A percentile compares a stretch with the other conserved stretches of the same genome.
Evolutionary conservation across 2,888 invertebrate genomes (phyloP).

Genomic region (Agriopis leucophaearia): DNA sequence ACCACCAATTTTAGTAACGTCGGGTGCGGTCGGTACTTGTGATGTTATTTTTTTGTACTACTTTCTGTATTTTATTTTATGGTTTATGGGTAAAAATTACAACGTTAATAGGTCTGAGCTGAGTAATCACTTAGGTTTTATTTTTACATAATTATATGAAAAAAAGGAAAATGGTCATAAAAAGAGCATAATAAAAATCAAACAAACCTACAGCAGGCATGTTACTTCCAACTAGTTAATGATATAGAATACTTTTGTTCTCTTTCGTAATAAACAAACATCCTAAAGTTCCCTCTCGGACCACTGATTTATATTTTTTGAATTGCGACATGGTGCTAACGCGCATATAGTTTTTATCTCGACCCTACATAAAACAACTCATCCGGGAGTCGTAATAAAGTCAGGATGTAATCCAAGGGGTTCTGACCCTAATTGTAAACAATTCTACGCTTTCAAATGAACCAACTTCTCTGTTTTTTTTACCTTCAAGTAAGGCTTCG

Average conservation of each 20-base stretch:
- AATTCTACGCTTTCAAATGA: conserved; percentile 67
- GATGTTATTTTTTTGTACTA: too few species aligned
- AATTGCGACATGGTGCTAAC: background rate
- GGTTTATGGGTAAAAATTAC: too few species aligned
- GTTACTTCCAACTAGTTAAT: background rate
- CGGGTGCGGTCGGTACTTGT: too few species aligned
- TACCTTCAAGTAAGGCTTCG: conserved; percentile 41
- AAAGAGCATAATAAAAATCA: background rate
- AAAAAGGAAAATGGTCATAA: too few species aligned
- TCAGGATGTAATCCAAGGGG: conserved; percentile 58
- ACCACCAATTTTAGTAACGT: too few species aligned
- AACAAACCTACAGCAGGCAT: background rate
- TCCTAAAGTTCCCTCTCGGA: background rate
- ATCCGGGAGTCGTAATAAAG: conserved; percentile 56
- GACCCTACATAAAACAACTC: conserved; percentile 46
- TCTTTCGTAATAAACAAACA: background rate
- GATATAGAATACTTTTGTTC: background rate
- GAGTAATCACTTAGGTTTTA: too few species aligned
- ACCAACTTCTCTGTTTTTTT: conserved; percentile 65
- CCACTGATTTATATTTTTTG: background rate
- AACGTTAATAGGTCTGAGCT: too few species aligned
- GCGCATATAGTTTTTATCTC: conserved; percentile 17
- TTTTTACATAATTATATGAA: too few species aligned
- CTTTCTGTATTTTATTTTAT: too few species aligned
- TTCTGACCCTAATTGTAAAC: conserved; percentile 71